phyloP scores from a whole-genome alignment of 2,888 invertebrate species.

The Neuroscelio doddi region DNA sequence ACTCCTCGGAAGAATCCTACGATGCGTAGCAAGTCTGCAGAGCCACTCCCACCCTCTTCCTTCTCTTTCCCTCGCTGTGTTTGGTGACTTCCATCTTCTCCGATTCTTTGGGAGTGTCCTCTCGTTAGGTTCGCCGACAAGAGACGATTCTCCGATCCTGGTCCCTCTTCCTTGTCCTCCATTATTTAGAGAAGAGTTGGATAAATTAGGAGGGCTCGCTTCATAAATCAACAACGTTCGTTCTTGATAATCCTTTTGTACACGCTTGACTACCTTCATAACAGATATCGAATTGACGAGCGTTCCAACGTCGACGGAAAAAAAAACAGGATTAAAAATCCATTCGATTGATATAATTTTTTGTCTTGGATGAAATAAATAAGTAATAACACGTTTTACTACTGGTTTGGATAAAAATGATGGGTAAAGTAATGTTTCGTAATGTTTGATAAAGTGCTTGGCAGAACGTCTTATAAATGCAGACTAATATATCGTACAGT shows the following conservation, averaged over 20 bases:
- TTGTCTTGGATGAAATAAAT: no score
- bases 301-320: conserved; percentile 9
- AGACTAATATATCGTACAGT: no score
- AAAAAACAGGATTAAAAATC: conserved; percentile 12
- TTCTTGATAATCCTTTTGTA: conserved; percentile 30
- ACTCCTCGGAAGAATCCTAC: conserved; percentile 56
- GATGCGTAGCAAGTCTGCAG: conserved; percentile 54
- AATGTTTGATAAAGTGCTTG: no score
- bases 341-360: conserved; percentile 27
- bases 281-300: conserved; percentile 39
- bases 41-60: conserved; percentile 33
- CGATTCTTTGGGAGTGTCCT: conserved; percentile 7
- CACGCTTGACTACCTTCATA: conserved; percentile 27
- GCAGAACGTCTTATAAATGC: no score
- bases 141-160: conserved; percentile 17
- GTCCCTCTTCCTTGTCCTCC: conserved; percentile 25
- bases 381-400: no score
- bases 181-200: conserved; percentile 17
- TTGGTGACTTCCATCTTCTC: conserved; percentile 18
- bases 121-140: conserved; percentile 2
- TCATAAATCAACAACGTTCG: conserved; percentile 34
- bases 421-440: no score
- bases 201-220: conserved; percentile 27
- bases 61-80: conserved; percentile 6
- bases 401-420: no score